Conservation (phyloP, 2,888 invertebrate species). For the Phytoseiulus persimilis region DNA sequence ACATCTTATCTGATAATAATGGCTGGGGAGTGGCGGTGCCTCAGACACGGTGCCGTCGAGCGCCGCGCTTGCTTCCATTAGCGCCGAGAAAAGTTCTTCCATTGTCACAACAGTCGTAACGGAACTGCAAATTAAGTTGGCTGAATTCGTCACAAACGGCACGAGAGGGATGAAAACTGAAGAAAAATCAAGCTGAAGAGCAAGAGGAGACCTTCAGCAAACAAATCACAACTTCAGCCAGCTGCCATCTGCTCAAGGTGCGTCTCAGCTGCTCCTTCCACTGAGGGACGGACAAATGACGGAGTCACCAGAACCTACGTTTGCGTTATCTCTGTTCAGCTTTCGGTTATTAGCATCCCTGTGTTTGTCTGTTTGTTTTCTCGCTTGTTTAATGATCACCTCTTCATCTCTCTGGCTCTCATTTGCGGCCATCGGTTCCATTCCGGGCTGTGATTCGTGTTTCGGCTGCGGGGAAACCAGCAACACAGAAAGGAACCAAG, state of each 20-base stretch:
- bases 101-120: not conserved
- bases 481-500: not conserved
- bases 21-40: not conserved
- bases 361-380: not conserved
- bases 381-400: not conserved
- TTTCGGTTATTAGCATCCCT: not conserved
- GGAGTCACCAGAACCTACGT: not conserved
- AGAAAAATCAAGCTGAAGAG: not conserved
- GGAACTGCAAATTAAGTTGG: slow-evolving; percentile 5
- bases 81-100: not conserved
- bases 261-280: not conserved
- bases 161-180: not conserved
- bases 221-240: not conserved
- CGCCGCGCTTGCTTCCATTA: not conserved
- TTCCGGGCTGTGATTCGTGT: not conserved
- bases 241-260: not conserved
- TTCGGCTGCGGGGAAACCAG: not conserved
- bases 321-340: not conserved
- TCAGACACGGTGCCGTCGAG: not conserved
- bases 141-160: not conserved
- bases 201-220: not conserved
- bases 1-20: not conserved
- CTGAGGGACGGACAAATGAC: not conserved
- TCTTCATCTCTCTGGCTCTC: not conserved
- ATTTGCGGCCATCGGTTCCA: not conserved